These are phyloP conservation scores for Neomonachus schauinslandi DNA, from an alignment of 2,113 vertebrate species.

Conservation along the genomic window DNA sequence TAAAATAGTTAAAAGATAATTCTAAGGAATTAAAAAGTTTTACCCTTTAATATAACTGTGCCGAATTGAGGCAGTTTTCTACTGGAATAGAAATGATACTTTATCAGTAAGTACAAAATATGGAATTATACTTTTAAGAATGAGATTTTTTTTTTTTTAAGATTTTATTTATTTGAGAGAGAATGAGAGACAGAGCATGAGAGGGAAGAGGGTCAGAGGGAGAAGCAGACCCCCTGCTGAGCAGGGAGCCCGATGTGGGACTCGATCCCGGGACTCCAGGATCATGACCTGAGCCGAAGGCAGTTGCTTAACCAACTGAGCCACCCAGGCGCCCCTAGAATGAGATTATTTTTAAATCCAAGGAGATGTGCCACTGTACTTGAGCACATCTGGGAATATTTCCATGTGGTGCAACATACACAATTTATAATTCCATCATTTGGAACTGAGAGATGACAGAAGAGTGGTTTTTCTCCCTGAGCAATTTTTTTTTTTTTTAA, in stretches of 20 bases:
- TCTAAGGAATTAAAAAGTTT: slow-evolving; percentile 12
- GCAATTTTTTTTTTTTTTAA: neutral
- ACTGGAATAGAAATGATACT: neutral
- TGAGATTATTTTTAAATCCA: slow-evolving; percentile 11
- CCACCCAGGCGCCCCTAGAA: no score
- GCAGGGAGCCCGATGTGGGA: no score
- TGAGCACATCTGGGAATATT: neutral
- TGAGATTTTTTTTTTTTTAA: no score
- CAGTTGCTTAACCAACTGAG: no score
- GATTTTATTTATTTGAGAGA: no score
- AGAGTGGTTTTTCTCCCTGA: neutral
- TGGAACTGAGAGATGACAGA: neutral
- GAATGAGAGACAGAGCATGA: no score
- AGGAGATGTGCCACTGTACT: neutral
- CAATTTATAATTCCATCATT: neutral
- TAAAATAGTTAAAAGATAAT: neutral
- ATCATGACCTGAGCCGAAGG: no score
- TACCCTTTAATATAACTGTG: neutral
- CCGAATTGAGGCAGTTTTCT: neutral
- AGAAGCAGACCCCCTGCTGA: no score
- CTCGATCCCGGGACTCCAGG: no score
- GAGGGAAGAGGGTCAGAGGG: no score
- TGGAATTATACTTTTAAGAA: neutral
- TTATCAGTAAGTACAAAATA: slow-evolving; percentile 41
- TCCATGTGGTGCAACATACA: neutral